Evolutionary conservation across 2,888 invertebrate species (phyloP).

Genomic region (Athalia circularis): DNA sequence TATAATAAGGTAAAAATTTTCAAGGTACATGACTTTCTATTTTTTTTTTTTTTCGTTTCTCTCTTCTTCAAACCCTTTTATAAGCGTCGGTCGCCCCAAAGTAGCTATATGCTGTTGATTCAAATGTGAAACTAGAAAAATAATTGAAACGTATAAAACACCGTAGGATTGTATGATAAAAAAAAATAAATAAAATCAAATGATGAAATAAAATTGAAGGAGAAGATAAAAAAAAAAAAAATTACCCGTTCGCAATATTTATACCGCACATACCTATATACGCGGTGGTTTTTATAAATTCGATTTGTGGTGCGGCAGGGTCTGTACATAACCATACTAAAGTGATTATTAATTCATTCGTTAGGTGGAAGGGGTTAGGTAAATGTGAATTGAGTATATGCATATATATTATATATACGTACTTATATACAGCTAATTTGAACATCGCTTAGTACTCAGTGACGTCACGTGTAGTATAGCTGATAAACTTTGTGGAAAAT

Average conservation of each 20-base stretch:
- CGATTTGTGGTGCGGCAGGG: too few species aligned
- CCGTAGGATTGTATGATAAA: too few species aligned
- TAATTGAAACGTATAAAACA: slow-evolving; percentile 30
- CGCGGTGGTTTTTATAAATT: neutral
- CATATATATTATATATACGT: too few species aligned
- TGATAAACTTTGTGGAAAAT: slow-evolving; percentile 47
- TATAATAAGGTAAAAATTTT: too few species aligned
- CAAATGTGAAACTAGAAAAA: slow-evolving; percentile 14
- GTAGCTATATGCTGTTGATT: slow-evolving; percentile 15
- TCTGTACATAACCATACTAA: neutral
- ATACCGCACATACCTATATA: neutral
- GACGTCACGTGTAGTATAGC: slow-evolving; percentile 42
- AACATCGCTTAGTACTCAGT: slow-evolving; percentile 21
- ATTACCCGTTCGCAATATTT: neutral
- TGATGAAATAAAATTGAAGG: neutral
- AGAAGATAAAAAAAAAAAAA: neutral
- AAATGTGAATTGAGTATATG: neutral
- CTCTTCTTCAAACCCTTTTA: neutral
- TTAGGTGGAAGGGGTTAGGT: neutral
- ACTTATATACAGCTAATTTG: slow-evolving; percentile 25
- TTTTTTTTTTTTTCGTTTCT: too few species aligned
- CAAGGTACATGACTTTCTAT: too few species aligned
- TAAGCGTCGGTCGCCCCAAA: neutral
- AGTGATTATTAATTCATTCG: neutral
- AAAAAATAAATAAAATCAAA: neutral